Evolutionary conservation across 2,113 vertebrate genomes (phyloP), one percentile per base, ranked within the genome.

Genomic region (Lanius ludovicianus): DNA sequence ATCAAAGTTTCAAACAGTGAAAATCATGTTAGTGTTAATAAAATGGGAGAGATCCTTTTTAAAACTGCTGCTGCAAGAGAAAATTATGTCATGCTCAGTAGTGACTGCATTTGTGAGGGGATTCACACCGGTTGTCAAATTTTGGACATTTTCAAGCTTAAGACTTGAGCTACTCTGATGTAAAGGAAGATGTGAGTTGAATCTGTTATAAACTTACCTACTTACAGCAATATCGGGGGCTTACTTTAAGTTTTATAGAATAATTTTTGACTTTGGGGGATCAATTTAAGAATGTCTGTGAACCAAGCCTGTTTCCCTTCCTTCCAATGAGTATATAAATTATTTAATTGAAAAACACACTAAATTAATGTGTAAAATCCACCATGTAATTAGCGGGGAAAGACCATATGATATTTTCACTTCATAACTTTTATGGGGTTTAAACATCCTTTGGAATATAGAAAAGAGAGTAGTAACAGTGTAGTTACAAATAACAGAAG

Each of bases 321-420:
- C 22, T 68, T 93, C 37, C 80, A 83, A 79, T 69, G 87, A 65
- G 28, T 63, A 30, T 70, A 52, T 84, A 62, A 65, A 93, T 92
- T 44, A 93, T 70, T 96, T 83, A 31, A 77, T 25, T 92, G 64
- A 67, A 67, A 92, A 85, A 65, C 67, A 63, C 33, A 7, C 55
- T 71, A 64, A 91, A 87, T 67, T 71, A 85, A 65, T 42, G 67
- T 86, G 80, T 33, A 90, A 92, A 92, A 90, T 70, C 19, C 33
- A 1, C 70, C 69, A 62, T 79, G 53, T 74, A 92, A 91, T 93
- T 91, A 89, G 86, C 75, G 84, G 68, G 89, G 87, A 86, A 89
- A 84, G 55, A 91, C 90, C 90, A 89, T 91, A 95, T 91, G 94
- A 95, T 96, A 84, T 95, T 96, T 95, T 95, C 92, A 11, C 73